phyloP scores from a whole-genome alignment of 2,888 invertebrate genomes.

The Oscheius sp. region DNA sequence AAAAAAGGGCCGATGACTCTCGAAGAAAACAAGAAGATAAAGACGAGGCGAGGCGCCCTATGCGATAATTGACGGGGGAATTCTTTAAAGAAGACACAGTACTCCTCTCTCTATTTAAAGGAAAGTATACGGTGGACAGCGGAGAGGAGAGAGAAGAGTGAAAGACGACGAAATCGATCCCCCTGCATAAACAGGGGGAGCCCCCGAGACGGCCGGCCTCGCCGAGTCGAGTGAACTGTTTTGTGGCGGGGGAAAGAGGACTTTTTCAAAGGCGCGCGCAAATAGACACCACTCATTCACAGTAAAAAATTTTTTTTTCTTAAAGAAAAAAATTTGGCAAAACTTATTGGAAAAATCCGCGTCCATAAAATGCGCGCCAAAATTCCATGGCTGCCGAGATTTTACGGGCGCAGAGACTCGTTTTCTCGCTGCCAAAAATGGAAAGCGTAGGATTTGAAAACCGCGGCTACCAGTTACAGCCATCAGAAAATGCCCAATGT shows the following conservation, averaged over 20 bases:
- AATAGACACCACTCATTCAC: slow-evolving; percentile 6
- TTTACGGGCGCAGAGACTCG: background rate
- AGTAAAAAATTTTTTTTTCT: too few species aligned
- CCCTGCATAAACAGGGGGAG: slow-evolving; percentile 14
- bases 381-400: too few species aligned
- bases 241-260: slow-evolving; percentile 22
- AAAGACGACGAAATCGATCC: slow-evolving; percentile 22
- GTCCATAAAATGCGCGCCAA: too few species aligned
- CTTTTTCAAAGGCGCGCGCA: slow-evolving; percentile 20
- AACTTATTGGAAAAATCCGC: background rate
- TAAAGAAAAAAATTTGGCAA: too few species aligned
- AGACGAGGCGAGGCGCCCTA: background rate
- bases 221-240: slow-evolving; percentile 31
- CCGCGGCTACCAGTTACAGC: slow-evolving; percentile 17
- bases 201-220: too few species aligned
- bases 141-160: background rate
- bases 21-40: slow-evolving; percentile 14
- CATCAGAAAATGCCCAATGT: background rate
- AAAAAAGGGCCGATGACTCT: too few species aligned
- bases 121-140: background rate
- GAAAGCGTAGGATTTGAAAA: background rate
- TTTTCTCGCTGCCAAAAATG: background rate
- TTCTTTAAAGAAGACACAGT: too few species aligned
- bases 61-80: too few species aligned
- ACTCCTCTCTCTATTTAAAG: too few species aligned